These are phyloP conservation scores for Myiopsitta monachus DNA, from an alignment of 2,113 vertebrate genomes.

Conservation along the genomic window DNA sequence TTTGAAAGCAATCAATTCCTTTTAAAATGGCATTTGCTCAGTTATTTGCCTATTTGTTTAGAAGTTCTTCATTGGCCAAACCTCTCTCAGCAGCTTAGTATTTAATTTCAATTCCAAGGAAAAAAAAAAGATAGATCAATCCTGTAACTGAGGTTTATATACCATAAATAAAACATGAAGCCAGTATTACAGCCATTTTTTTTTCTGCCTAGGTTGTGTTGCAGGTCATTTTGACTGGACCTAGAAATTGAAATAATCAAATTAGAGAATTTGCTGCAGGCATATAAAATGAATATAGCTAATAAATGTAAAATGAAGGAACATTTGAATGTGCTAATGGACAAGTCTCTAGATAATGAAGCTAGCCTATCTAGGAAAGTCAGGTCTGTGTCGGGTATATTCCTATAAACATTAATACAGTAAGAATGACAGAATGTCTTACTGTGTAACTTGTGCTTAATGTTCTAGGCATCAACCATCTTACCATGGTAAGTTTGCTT, in stretches of 20 bases:
- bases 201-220: background rate
- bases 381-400: background rate
- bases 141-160: background rate
- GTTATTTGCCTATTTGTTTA: background rate
- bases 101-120: background rate
- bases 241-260: background rate
- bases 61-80: background rate
- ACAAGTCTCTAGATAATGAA: background rate
- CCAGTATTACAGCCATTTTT: background rate
- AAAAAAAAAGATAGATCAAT: background rate
- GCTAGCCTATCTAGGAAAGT: background rate
- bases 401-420: background rate
- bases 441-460: background rate
- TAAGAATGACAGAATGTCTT: background rate
- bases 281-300: background rate
- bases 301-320: background rate
- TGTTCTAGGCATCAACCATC: background rate
- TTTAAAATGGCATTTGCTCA: background rate
- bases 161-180: background rate
- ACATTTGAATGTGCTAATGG: background rate
- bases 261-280: background rate
- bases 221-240: background rate
- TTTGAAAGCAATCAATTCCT: background rate
- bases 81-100: background rate
- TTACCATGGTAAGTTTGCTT: background rate